A percentile compares a stretch with the other conserved stretches of the same genome.
These are phyloP conservation scores for Drosophila pandora DNA, from an alignment of 1,140 invertebrate genomes.

Conservation along the genomic window DNA sequence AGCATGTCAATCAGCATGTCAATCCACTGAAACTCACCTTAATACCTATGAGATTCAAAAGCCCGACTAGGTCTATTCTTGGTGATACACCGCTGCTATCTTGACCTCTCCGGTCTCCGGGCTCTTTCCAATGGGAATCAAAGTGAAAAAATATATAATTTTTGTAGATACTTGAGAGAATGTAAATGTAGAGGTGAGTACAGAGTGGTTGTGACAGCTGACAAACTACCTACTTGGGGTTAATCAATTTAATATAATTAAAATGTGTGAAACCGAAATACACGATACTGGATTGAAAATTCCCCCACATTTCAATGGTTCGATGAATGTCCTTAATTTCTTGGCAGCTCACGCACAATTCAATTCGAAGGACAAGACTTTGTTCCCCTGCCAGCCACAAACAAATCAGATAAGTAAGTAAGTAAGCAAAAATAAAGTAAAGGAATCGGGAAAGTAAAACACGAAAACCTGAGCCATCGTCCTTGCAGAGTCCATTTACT, in stretches of 20 bases:
- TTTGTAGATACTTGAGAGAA: conserved; percentile 7
- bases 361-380: conserved; percentile 24
- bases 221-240: not conserved
- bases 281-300: conserved; percentile 10
- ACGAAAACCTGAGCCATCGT: conserved; percentile 34
- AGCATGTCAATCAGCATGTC: not conserved
- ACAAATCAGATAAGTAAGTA: conserved; percentile 75
- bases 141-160: conserved; percentile 17
- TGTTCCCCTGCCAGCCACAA: conserved; percentile 50
- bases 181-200: conserved; percentile 19
- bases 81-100: not conserved
- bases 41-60: not conserved
- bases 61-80: not conserved
- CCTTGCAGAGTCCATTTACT: conserved; percentile 70
- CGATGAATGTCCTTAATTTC: conserved; percentile 9
- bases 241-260: conserved; percentile 25
- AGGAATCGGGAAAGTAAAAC: conserved; percentile 31
- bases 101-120: not conserved
- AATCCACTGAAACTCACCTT: not conserved
- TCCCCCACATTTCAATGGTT: conserved; percentile 15
- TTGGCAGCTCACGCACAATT: conserved; percentile 64
- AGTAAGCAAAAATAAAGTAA: conserved; percentile 11
- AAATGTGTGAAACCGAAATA: conserved; percentile 4
- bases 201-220: conserved; percentile 5
- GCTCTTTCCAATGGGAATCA: not conserved